Conservation (phyloP, 1,140 invertebrate species). For the Macrosteles quadrilineatus region DNA sequence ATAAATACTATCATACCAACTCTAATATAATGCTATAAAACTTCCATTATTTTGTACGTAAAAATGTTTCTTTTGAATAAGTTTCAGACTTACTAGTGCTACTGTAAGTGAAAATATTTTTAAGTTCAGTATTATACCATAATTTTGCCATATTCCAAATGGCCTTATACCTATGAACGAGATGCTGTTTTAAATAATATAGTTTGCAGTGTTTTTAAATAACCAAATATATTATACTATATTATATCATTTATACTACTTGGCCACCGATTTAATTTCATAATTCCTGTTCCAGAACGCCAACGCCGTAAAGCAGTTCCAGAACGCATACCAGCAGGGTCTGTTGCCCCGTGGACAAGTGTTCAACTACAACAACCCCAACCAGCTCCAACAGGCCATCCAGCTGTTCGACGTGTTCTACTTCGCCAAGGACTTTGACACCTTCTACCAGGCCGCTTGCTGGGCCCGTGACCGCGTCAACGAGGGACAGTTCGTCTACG, state of each 20-base stretch:
- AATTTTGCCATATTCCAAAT: neutral
- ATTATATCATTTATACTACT: neutral
- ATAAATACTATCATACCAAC: too few species aligned
- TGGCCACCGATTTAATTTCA: neutral
- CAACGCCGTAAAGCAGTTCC: constrained; percentile 60
- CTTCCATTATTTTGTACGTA: too few species aligned
- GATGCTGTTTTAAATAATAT: neutral
- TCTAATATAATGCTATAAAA: too few species aligned
- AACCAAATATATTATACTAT: neutral
- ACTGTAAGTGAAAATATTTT: neutral
- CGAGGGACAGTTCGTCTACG: constrained; percentile 64
- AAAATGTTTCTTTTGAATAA: too few species aligned
- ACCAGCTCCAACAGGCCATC: constrained; percentile 62
- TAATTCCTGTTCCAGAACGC: constrained; percentile 57
- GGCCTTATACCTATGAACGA: neutral
- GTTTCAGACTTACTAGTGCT: too few species aligned
- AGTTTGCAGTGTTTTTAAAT: neutral
- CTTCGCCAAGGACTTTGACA: constrained; percentile 58
- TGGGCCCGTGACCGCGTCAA: constrained; percentile 65
- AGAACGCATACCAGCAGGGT: constrained; percentile 57
- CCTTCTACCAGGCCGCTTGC: constrained; percentile 54
- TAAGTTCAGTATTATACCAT: neutral
- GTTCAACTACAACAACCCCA: constrained; percentile 62
- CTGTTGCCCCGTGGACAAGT: constrained; percentile 59
- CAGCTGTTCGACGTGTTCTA: constrained; percentile 68